Percentiles rank a stretch among this genome's conserved stretches.
Evolutionary conservation across 2,888 invertebrate species (phyloP).

Genomic region (Selenia dentaria): DNA sequence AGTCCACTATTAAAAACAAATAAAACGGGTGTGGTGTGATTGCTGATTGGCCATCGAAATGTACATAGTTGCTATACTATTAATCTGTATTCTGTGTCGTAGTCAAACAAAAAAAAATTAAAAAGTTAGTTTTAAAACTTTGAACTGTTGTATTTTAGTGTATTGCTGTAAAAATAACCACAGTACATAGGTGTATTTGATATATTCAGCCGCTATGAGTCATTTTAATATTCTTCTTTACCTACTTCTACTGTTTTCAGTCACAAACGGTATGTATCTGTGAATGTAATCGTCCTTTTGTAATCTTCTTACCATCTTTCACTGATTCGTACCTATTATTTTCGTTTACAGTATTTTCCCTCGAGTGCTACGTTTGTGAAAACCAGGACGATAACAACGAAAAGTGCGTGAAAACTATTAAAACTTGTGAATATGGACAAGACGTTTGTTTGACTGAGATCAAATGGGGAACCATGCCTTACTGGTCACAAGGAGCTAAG

Average conservation of each 20-base stretch:
- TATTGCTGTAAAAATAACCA: no score
- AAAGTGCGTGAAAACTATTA: slow-evolving; percentile 96
- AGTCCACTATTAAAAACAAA: no score
- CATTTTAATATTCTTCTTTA: slow-evolving; percentile 29
- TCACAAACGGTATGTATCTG: slow-evolving; percentile 33
- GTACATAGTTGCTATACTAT: no score
- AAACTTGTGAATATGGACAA: slow-evolving; percentile 94
- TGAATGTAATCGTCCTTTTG: neutral
- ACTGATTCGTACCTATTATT: neutral
- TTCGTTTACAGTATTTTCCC: slow-evolving; percentile 80
- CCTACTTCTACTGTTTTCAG: slow-evolving; percentile 25
- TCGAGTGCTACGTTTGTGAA: slow-evolving; percentile 98
- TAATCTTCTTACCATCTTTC: no score
- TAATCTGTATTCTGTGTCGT: no score
- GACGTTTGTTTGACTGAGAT: slow-evolving; percentile 95
- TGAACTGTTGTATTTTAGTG: no score
- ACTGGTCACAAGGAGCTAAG: slow-evolving; percentile 96
- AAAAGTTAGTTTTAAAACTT: no score
- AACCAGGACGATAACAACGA: slow-evolving; percentile 96
- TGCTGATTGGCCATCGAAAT: no score
- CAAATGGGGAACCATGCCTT: slow-evolving; percentile 98
- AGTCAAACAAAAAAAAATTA: no score
- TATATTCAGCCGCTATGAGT: no score
- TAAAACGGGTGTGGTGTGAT: no score
- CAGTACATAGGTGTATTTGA: no score